Conservation (phyloP, 1,140 invertebrate species). For the Phthorimaea operculella region DNA sequence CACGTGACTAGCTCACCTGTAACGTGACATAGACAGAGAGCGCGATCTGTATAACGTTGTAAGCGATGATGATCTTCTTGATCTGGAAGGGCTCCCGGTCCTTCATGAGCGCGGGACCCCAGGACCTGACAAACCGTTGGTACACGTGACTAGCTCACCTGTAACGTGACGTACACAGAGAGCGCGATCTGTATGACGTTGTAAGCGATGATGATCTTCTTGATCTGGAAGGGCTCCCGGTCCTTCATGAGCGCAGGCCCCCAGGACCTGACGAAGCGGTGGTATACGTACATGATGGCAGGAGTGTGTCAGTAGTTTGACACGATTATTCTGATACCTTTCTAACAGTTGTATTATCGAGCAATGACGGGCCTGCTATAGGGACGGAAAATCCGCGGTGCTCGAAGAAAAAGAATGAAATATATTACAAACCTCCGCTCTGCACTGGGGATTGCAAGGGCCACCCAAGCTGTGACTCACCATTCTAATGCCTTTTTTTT, state of each 20-base stretch:
- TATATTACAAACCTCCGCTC: too few species aligned
- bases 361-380: too few species aligned
- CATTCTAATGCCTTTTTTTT: too few species aligned
- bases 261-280: constrained; percentile 76
- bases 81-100: constrained; percentile 78
- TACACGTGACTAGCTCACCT: constrained; percentile 75
- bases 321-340: too few species aligned
- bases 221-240: constrained; percentile 77
- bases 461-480: too few species aligned
- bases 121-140: constrained; percentile 75
- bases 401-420: too few species aligned
- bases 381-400: too few species aligned
- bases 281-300: constrained; percentile 77
- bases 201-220: constrained; percentile 79
- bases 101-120: constrained; percentile 82
- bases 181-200: constrained; percentile 79
- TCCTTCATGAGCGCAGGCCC: constrained; percentile 83
- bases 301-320: too few species aligned
- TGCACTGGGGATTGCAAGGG: too few species aligned
- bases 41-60: constrained; percentile 81
- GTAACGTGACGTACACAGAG: constrained; percentile 72
- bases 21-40: constrained; percentile 73
- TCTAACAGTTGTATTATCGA: too few species aligned
- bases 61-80: constrained; percentile 77
- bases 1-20: constrained; percentile 67